Percentiles rank a stretch among this genome's conserved stretches.
These are phyloP conservation scores for Rhabdomys pumilio DNA, from an alignment of 2,797 vertebrate species.

Conservation along the genomic window DNA sequence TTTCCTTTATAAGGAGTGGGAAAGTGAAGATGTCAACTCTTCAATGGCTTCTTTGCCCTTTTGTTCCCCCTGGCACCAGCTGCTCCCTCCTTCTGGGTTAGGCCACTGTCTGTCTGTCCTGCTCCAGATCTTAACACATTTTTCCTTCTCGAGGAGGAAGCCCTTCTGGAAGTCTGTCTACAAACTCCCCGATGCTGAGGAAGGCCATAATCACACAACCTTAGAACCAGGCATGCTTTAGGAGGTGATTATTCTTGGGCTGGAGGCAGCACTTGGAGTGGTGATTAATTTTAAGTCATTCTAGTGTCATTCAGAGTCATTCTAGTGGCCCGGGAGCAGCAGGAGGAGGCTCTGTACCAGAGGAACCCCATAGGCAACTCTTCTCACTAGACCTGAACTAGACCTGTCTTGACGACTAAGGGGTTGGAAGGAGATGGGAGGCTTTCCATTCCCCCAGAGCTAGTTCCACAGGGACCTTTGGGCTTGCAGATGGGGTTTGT, in stretches of 20 bases:
- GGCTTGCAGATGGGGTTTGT: not conserved
- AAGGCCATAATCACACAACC: not conserved
- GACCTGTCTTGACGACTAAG: not conserved
- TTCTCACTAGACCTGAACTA: not conserved
- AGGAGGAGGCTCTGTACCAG: not conserved
- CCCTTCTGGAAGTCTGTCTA: constrained; percentile 23
- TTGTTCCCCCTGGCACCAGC: not conserved
- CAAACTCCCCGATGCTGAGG: not conserved
- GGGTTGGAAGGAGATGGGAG: not conserved
- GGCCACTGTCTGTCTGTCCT: not conserved
- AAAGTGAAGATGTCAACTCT: not conserved
- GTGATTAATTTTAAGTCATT: constrained; percentile 75
- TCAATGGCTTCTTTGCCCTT: not conserved
- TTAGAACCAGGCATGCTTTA: constrained; percentile 43
- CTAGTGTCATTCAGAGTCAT: not conserved
- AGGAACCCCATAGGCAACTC: not conserved
- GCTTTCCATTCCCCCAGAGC: not conserved
- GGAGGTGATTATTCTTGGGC: constrained; percentile 73
- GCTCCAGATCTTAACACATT: not conserved
- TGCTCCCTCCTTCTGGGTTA: constrained; percentile 4
- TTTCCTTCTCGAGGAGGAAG: not conserved
- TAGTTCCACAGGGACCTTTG: not conserved
- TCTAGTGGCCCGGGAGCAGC: constrained; percentile 18
- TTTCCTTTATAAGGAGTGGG: constrained; percentile 6
- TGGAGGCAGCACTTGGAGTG: constrained; percentile 77